Base-by-base conservation (phyloP, 2,113 vertebrate species). In the Microtus ochrogaster region DNA sequence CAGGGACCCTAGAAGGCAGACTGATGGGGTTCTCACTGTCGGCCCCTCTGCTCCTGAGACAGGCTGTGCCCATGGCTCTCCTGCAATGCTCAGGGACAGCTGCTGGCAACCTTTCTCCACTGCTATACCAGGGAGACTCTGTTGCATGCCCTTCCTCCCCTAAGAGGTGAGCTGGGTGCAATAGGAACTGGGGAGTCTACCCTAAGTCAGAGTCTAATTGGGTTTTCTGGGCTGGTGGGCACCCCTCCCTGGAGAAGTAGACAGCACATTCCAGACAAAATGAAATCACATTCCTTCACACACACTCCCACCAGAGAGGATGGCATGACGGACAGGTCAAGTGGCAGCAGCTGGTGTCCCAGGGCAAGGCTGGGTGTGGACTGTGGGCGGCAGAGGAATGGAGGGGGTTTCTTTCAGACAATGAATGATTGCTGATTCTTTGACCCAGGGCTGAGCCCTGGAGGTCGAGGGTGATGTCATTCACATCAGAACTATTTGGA, bases 281-380 rank as follows among this genome's bases (percentile, higher is more conserved):
- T 96, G 89, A 97, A 98, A 95, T 92, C 84, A 58, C 97, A 97
- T 97, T 97, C 93, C 82, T 97, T 90, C 84, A 47, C 73, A 58
- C 55, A 58, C 58, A 58, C 82, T 77, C 79, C n/a, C 86, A 77
- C 79, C 76, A 72, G 7, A 44, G 28, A 70, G 92, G 94, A 36
- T 44, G 47, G 94, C 95, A 83, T 47, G 33, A 73, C 66, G 70
- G 94, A 78, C 94, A 63, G 97, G 93, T 94, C 87, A 89, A 96
- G 81, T 44, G 84, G 66, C 84, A 89, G 89, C 97, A 97, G 96
- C 94, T 97, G 97, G 92, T 7, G 63, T 76, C 83, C 90, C 33
- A 2, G 11, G 94, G 70, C 58, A 87, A 47, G 39, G 30, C 26
- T 66, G 82, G 36, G 22, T n/a, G n/a, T 63, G 61, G 63, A 19